Base-by-base conservation (phyloP, 2,113 vertebrate genomes). In the Hippocampus guttulatus region DNA sequence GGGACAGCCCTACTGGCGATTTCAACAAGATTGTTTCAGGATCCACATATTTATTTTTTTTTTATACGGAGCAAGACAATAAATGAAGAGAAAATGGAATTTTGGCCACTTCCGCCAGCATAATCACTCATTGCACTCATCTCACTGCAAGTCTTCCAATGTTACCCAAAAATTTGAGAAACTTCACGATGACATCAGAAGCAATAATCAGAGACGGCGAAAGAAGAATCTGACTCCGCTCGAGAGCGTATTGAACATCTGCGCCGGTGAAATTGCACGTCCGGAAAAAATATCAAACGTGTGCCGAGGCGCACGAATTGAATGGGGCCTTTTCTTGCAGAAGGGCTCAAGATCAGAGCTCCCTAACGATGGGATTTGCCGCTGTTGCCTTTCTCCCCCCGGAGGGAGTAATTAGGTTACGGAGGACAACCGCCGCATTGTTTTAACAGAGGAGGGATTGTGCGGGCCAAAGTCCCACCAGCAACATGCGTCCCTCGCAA, bases 401-500 rank as follows among this genome's bases (percentile, higher is more conserved):
- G 86, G 87, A 90, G 89, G 87, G 89, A 88, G 89, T 92, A 92
- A 92, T 93, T 93, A 92, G 91, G 91, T 92, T 93, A 92, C 85
- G 74, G 88, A 93, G 85, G 88, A 93, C 92, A 93, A 93, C 90
- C 84, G 82, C 82, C 57, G 88, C 91, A 93, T 93, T 93, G 92
- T 93, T 92, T 92, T 88, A 92, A 92, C 91, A 93, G 91, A 90
- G 88, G 86, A 92, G 89, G 89, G 91, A 92, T 93, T 93, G 92
- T 93, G 82, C 91, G 66, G 87, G 85, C 89, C 88, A 83, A 86
- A 91, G 89, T 91, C 89, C 91, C 88, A 91, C 89, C 85, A 91
- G 88, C 88, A 88, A 90, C 91, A 89, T 88, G 89, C 88, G 90
- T 87, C 90, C 84, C 87, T 89, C 89, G 84, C 87, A 86, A 91